Evolutionary conservation across 2,888 invertebrate genomes (phyloP), one percentile per base, ranked within the genome.

Genomic region (Leucophenga montana): DNA sequence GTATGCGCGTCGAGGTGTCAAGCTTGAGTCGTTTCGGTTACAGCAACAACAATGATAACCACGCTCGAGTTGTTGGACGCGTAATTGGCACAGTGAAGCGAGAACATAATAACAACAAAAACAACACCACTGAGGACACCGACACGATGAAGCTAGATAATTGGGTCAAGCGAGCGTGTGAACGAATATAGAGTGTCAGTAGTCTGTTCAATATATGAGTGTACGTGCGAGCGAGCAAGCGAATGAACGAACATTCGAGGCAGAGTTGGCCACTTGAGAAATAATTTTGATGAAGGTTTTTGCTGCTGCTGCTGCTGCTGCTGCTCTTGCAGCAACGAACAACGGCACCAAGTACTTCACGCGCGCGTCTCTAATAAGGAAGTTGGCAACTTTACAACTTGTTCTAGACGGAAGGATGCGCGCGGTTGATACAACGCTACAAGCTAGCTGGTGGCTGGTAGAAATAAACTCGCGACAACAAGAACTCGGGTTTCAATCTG

Each of bases 31-130:
- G 39, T 39, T 39, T 39, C 11, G 39, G 39, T 18, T 50, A 66
- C 50, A 53, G 22, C 39, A 13, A 18, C 44, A 31, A 39, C 44
- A 56, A 56, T 46, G 39, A 67, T 39, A 46, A 67, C 56, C 14
- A 18, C 57, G 57, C 46, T 80, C 81, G 76, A 81, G 80, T 76
- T 77, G 76, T 50, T 50, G 18, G 50, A 76, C 83, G 78, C 79
- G 81, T 80, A 80, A 80, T 80, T 80, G 80, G 83, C 83, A 80
- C 83, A 78, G 82, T 81, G 82, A 78, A 79, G 78, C 78, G 75
- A 73, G 73, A 71, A 74, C 73, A 68, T 48, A 71, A 71, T n/a
- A 48, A 77, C 80, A 74, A 73, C 73, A 77, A 76, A 77, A 73
- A 73, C 72, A 78, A 71, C 71, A 75, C 65, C 65, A 65, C 13